Conservation (phyloP, 2,888 invertebrate genomes). For the Stenodema calcarata region DNA sequence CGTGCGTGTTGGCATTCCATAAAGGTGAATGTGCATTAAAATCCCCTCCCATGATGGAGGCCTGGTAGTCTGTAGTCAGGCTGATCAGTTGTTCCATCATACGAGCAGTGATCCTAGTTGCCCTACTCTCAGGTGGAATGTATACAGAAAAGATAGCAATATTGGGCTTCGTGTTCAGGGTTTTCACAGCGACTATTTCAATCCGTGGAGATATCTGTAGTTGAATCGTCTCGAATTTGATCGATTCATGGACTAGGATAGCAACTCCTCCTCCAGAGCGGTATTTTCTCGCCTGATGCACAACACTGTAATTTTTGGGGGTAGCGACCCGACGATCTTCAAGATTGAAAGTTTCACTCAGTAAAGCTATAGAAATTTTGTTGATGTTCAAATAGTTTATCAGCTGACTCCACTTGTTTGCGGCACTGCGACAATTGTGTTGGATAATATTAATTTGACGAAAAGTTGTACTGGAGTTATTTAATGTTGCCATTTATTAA, state of each 20-base stretch:
- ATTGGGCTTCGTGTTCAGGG: not conserved
- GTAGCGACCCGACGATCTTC: not conserved
- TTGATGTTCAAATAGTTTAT: not conserved
- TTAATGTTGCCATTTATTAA: not conserved
- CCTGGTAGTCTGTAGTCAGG: not conserved
- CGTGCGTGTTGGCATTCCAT: not conserved
- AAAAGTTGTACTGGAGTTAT: not conserved
- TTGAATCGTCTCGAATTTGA: not conserved
- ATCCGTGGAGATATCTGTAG: not conserved
- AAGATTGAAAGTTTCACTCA: too few relatives aligned
- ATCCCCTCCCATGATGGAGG: not conserved
- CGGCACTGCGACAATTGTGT: not conserved
- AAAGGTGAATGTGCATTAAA: not conserved
- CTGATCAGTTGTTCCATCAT: not conserved
- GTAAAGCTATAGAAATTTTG: not conserved
- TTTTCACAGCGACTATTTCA: not conserved
- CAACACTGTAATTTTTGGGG: not conserved
- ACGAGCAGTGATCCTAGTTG: not conserved
- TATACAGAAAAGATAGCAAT: not conserved
- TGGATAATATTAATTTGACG: not conserved
- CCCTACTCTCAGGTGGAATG: not conserved
- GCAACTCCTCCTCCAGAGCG: not conserved
- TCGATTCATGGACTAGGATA: not conserved
- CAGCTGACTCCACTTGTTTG: not conserved
- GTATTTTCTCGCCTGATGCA: not conserved